Conservation (phyloP, 2,888 invertebrate genomes). For the Phaonia tiefii region DNA sequence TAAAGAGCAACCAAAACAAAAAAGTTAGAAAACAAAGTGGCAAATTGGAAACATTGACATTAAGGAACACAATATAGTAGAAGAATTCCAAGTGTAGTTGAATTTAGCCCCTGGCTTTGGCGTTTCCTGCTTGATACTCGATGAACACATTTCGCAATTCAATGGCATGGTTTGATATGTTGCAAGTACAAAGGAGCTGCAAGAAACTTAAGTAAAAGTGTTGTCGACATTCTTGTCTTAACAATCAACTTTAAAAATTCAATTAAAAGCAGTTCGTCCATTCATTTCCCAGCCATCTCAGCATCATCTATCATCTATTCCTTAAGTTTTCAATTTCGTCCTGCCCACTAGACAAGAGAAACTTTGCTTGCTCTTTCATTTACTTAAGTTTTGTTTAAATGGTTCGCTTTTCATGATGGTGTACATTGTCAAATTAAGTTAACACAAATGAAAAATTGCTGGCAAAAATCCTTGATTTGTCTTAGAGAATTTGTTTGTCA, state of each 20-base stretch:
- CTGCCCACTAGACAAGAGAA: neutral
- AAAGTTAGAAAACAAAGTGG: constrained; percentile 11
- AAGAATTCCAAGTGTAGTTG: constrained; percentile 2
- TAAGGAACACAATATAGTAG: neutral
- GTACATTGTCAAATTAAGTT: constrained; percentile 14
- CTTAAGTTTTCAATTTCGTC: constrained; percentile 30
- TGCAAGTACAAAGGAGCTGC: neutral
- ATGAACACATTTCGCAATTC: too few species aligned
- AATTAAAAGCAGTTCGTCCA: constrained; percentile 58
- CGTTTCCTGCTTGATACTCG: constrained; percentile 13
- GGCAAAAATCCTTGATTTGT: too few species aligned
- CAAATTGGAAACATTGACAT: neutral
- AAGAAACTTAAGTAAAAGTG: constrained; percentile 7
- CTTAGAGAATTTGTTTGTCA: too few species aligned
- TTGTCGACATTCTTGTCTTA: constrained; percentile 29
- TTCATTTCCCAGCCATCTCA: too few species aligned
- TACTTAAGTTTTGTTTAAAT: neutral
- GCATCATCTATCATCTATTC: constrained; percentile 10
- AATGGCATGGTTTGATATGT: neutral
- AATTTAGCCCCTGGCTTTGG: neutral
- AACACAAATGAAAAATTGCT: too few species aligned
- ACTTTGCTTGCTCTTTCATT: neutral
- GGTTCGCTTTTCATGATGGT: neutral
- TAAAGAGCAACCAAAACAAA: constrained; percentile 7
- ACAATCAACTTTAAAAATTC: constrained; percentile 52